Evolutionary conservation across 2,888 invertebrate genomes (phyloP).

Genomic region (Barypeithes pellucidus): DNA sequence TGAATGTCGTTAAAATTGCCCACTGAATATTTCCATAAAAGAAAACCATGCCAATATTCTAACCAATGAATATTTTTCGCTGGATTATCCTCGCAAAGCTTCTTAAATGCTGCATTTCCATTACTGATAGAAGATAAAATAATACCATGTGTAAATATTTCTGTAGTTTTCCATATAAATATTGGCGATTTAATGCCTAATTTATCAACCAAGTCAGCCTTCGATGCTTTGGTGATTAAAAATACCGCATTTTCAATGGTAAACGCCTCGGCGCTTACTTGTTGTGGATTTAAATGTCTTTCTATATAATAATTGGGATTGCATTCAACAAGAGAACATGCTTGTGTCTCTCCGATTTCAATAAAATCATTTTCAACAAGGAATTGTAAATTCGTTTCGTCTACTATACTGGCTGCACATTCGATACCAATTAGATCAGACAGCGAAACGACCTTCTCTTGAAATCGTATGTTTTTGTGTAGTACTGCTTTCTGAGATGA

Average conservation of each 20-base stretch:
- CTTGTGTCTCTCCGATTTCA: slow-evolving; percentile 36
- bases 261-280: slow-evolving; percentile 23
- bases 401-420: slow-evolving; percentile 19
- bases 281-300: slow-evolving; percentile 38
- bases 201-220: background rate
- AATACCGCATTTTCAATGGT: slow-evolving; percentile 9
- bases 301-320: slow-evolving; percentile 36
- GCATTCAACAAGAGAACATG: slow-evolving; percentile 34
- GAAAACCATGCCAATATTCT: slow-evolving; percentile 15
- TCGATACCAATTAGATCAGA: slow-evolving; percentile 32
- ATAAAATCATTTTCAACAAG: slow-evolving; percentile 35
- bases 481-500: slow-evolving; percentile 31
- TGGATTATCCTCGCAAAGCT: slow-evolving; percentile 13
- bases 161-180: background rate
- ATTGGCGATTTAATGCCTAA: background rate
- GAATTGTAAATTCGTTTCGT: slow-evolving; percentile 15
- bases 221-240: background rate
- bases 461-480: slow-evolving; percentile 30
- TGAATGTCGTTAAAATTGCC: slow-evolving; percentile 19
- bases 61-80: slow-evolving; percentile 29
- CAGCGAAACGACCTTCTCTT: slow-evolving; percentile 20
- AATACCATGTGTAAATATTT: slow-evolving; percentile 3
- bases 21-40: slow-evolving; percentile 39
- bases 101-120: slow-evolving; percentile 8
- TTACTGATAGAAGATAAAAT: background rate